Evolutionary conservation across 2,797 vertebrate species (phyloP).

Genomic region (Falco cherrug): DNA sequence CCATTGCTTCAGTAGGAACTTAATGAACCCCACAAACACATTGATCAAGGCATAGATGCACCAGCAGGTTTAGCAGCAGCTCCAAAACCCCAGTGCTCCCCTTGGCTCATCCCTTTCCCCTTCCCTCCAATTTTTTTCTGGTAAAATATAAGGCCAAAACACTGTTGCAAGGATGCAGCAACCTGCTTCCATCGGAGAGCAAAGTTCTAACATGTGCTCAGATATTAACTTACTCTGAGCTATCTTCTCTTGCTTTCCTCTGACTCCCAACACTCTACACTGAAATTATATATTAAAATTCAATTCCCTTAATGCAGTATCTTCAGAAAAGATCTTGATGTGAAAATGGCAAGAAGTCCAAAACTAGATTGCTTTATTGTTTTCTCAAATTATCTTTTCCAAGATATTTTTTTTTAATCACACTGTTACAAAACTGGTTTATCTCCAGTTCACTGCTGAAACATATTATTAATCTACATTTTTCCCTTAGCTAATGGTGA

Average conservation of each 20-base stretch:
- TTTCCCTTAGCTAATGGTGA: not conserved
- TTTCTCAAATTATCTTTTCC: not conserved
- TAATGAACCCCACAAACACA: not conserved
- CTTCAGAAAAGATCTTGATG: constrained; percentile 13
- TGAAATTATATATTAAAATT: constrained; percentile 15
- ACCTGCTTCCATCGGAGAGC: not conserved
- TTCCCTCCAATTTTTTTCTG: not conserved
- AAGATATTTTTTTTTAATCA: not conserved
- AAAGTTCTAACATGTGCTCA: not conserved
- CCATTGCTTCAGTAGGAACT: not conserved
- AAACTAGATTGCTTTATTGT: not conserved
- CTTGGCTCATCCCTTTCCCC: not conserved
- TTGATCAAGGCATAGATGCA: not conserved
- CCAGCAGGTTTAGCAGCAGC: not conserved
- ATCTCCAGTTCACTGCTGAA: not conserved
- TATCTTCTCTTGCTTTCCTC: not conserved
- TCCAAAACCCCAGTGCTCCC: not conserved
- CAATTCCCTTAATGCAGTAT: not conserved
- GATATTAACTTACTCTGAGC: not conserved
- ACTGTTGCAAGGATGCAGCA: not conserved
- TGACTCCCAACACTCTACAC: not conserved
- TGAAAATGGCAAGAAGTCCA: not conserved
- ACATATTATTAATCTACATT: not conserved
- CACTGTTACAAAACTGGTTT: not conserved
- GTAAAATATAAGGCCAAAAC: constrained; percentile 5